These are phyloP conservation scores for Pararge aegeria DNA, from an alignment of 1,140 invertebrate species.

Conservation along the genomic window DNA sequence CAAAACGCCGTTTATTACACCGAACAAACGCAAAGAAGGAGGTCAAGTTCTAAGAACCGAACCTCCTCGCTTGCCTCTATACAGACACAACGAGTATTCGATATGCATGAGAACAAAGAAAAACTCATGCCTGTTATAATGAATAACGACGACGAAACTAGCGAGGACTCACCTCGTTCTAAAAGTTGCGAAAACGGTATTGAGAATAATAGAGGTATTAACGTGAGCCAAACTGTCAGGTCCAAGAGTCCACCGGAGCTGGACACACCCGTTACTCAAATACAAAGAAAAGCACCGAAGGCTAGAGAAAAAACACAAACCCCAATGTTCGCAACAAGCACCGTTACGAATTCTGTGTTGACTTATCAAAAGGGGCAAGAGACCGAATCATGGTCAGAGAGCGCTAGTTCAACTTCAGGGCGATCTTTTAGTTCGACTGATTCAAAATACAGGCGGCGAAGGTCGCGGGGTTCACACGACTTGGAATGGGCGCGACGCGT, in stretches of 20 bases:
- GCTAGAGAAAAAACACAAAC: slow-evolving; percentile 4
- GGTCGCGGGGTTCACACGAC: slow-evolving; percentile 44
- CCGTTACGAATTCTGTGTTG: slow-evolving; percentile 40
- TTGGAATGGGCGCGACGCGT: slow-evolving; percentile 58
- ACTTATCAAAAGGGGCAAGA: slow-evolving; percentile 36
- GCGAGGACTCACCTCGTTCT: slow-evolving; percentile 24
- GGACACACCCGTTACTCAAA: slow-evolving; percentile 53
- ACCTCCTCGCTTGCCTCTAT: slow-evolving; percentile 42
- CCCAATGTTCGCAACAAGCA: slow-evolving; percentile 46
- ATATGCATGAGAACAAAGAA: slow-evolving; percentile 62
- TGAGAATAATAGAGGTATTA: slow-evolving; percentile 12
- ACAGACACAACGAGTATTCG: slow-evolving; percentile 52
- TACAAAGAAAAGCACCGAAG: slow-evolving; percentile 33
- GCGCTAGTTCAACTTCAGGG: slow-evolving; percentile 38
- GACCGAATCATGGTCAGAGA: slow-evolving; percentile 47
- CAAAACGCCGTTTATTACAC: slow-evolving; percentile 41
- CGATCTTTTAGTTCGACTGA: slow-evolving; percentile 38
- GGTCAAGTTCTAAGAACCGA: slow-evolving; percentile 34
- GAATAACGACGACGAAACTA: slow-evolving; percentile 46
- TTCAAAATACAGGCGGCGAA: slow-evolving; percentile 43
- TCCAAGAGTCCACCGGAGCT: slow-evolving; percentile 59
- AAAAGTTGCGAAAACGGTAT: slow-evolving; percentile 18
- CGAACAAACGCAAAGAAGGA: slow-evolving; percentile 29
- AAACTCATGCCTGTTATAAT: slow-evolving; percentile 57
- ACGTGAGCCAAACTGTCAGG: slow-evolving; percentile 22